Evolutionary conservation across 2,797 vertebrate genomes (phyloP), one percentile per base, ranked within the genome.

Genomic region (Aplochiton taeniatus): DNA sequence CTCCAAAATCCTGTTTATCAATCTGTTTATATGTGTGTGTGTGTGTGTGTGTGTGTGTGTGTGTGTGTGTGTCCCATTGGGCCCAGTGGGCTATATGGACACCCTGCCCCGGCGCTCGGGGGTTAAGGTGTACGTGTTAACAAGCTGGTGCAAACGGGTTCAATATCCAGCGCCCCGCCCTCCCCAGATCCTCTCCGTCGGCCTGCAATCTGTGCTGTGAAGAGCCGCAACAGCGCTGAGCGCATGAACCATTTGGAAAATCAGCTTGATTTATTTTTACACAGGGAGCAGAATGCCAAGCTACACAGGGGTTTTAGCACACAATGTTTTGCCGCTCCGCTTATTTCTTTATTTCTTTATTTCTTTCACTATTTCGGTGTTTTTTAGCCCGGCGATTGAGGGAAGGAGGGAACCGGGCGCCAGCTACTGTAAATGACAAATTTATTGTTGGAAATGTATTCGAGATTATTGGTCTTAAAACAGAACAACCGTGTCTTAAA

Each of bases 191-290:
- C 90, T 90, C 89, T 90, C 87, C 87, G 88, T 86, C 89, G 83
- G 90, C 88, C 70, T 79, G 73, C 92, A 93, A 93, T 93, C 92
- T 93, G 92, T 93, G 92, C 90, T 89, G 92, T 71, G 92, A 93
- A 93, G 90, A 90, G 87, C 84, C 68, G 89, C 87, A 85, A 89
- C 91, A 90, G 90, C 84, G 82, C 87, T 85, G 83, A 87, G 86
- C 85, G 80, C 86, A 90, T 82, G 83, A 90, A 92, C 92, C 92
- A 93, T 93, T 93, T 93, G 92, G 92, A 93, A 93, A 92, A 92
- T 93, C 92, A 93, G 92, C 92, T 93, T 93, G 92, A 93, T 93
- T 92, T 93, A 93, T 93, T 93, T 93, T 92, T 93, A 92, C 88
- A 89, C 84, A 74, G 84, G 84, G 75, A 79, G 84, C 83, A 79